phyloP scores from a whole-genome alignment of 1,140 invertebrate genomes.

The Wasmannia auropunctata region DNA sequence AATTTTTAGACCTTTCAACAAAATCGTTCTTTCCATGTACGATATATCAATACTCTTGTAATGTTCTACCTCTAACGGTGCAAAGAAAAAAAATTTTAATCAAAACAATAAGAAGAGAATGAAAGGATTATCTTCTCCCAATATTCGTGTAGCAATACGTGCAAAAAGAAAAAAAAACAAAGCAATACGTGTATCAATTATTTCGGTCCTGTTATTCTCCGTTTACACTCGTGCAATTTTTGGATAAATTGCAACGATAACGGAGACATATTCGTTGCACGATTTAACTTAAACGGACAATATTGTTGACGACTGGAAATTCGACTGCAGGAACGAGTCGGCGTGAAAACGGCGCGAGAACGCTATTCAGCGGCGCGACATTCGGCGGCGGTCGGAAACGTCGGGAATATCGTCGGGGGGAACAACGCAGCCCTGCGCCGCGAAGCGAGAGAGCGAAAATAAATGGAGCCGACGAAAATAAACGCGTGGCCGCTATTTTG shows the following conservation, averaged over 20 bases:
- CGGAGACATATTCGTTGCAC: background rate
- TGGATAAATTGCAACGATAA: background rate
- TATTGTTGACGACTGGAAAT: background rate
- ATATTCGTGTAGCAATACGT: background rate
- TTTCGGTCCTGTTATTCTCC: background rate
- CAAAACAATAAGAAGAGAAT: background rate
- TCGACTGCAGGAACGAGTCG: background rate
- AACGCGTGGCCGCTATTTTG: constrained; percentile 77
- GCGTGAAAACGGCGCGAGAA: constrained; percentile 13
- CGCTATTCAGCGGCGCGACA: background rate
- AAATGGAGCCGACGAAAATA: constrained; percentile 78
- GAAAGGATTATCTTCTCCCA: background rate
- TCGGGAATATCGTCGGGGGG: background rate
- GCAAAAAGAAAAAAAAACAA: background rate
- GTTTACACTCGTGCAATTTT: background rate
- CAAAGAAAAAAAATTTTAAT: background rate
- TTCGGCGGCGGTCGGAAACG: background rate
- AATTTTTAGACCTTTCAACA: no score
- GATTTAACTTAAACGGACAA: background rate
- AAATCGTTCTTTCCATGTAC: no score
- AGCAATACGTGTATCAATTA: background rate
- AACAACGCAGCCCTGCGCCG: background rate
- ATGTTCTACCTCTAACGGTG: background rate
- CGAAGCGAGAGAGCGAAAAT: constrained; percentile 69
- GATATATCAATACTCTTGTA: background rate